Evolutionary conservation across 1,140 invertebrate genomes (phyloP), one percentile per base, ranked within the genome.

Genomic region (Apis florea): DNA sequence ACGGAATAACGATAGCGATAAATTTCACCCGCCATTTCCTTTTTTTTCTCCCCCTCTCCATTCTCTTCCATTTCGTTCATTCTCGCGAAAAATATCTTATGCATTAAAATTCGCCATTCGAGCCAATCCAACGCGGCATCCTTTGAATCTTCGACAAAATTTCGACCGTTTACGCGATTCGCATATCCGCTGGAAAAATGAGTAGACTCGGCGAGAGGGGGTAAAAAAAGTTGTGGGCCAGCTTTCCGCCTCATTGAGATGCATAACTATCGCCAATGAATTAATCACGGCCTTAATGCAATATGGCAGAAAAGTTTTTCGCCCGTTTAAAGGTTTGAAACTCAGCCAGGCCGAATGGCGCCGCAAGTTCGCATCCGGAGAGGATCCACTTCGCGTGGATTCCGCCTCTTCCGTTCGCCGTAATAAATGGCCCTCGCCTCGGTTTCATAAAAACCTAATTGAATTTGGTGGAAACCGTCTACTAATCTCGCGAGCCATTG

Each of bases 201-300:
- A 19, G n/a, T n/a, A n/a, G 15, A 31, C 9, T 0, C 6, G 15
- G 8, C 31, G 5, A 40, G 31, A 40, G 31, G 31, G 31, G 10
- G 2, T 40, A 54, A 63, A 77, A 73, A 75, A 70, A 66, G 53
- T 72, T 75, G 26, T n/a, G 17, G 53, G 17, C 68, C 51, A 68
- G 56, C 24, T 59, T 56, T 40, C 47, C 31, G 77, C 53, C 51
- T 53, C 82, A 83, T 79, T 63, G 66, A 56, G 70, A 85, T 86
- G 82, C 85, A 85, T 86, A 86, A 85, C 82, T 81, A 79, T 83
- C 82, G 85, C 69, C 85, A 83, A 86, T 86, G 68, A 86, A 86
- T 86, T 86, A 70, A 86, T 86, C 71, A 83, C 56, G 72, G 73
- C 68, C 75, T 83, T 85, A 86, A 86, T 61, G 81, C 81, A 86